phyloP scores from a whole-genome alignment of 1,140 invertebrate genomes.

The Drosophila mojavensis region DNA sequence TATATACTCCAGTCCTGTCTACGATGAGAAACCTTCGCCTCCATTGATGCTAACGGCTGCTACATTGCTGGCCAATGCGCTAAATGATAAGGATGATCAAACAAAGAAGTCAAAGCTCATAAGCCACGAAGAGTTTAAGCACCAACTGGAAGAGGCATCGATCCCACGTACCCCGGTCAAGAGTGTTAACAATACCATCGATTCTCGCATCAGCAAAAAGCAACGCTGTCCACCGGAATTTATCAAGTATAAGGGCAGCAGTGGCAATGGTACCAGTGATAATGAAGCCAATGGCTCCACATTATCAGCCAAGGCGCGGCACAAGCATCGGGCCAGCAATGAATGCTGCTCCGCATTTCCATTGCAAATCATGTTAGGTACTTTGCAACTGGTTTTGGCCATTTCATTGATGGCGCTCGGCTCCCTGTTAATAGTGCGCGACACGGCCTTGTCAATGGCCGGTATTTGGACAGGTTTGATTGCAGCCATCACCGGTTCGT shows the following conservation, averaged over 20 bases:
- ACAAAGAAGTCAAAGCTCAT: constrained; percentile 65
- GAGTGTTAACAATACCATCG: constrained; percentile 59
- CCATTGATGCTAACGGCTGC: constrained; percentile 60
- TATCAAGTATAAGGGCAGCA: constrained; percentile 73
- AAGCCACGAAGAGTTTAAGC: constrained; percentile 75
- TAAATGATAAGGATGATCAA: constrained; percentile 33
- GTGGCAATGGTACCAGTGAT: constrained; percentile 38
- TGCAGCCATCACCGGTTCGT: constrained; percentile 76
- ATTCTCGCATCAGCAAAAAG: constrained; percentile 81
- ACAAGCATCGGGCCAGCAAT: constrained; percentile 58
- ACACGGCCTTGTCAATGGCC: constrained; percentile 75
- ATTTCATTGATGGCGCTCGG: constrained; percentile 75
- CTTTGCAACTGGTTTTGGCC: constrained; percentile 76
- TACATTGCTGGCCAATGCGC: constrained; percentile 50
- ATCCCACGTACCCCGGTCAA: constrained; percentile 48
- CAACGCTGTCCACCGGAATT: constrained; percentile 77
- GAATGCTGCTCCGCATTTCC: constrained; percentile 79
- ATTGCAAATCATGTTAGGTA: constrained; percentile 74
- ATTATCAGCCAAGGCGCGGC: constrained; percentile 51
- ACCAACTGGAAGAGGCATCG: constrained; percentile 71
- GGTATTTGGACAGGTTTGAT: constrained; percentile 81
- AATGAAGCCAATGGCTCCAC: constrained; percentile 48
- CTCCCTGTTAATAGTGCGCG: constrained; percentile 71
- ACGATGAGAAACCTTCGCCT: constrained; percentile 69
- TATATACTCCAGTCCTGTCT: constrained; percentile 82